Base-by-base conservation (phyloP, 2,888 invertebrate species). In the Bembecia ichneumoniformis region DNA sequence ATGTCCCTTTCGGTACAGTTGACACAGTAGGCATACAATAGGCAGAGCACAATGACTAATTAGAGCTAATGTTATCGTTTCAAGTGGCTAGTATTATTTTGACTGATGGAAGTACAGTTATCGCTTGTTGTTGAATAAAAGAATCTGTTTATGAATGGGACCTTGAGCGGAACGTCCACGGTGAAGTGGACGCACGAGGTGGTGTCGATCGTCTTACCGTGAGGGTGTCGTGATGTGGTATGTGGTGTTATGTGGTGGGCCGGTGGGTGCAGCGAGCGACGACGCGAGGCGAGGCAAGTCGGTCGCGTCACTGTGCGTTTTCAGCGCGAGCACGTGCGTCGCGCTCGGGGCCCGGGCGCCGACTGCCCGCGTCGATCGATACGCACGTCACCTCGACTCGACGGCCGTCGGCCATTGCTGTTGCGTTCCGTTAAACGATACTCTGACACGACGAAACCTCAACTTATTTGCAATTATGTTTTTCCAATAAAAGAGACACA, bases 281-380 rank as follows among this genome's bases (percentile, higher is more conserved):
- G n/a, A n/a, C n/a, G n/a, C n/a, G 47, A 48, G 62, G 58, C 57
- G 57, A 61, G 59, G 65, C 58, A 59, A 7, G 46, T 46, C 47
- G 45, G 43, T 28, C n/a, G 36, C n/a, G 45, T 43, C 47, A 28
- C 28, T 43, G 36, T 54, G 56, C 49, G 51, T 20, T 43, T 9
- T 14, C 40, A 34, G 48, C 56, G 50, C 56, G 54, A 58, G 57
- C 59, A 78, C 83, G 77, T 71, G 64, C 60, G 58, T 58, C 70
- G 68, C 80, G 74, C 70, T 62, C 68, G 67, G 63, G 53, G 69
- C 73, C 74, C 76, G 77, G 74, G 81, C 79, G 82, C 82, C 74
- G 74, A 86, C 86, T 84, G 74, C 52, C 62, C 65, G 79, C 81
- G 75, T 68, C 81, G 84, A 84, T 86, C 86, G 86, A 84, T 86